Evolutionary conservation across 2,113 vertebrate species (phyloP).

Genomic region (Arizona elegans): DNA sequence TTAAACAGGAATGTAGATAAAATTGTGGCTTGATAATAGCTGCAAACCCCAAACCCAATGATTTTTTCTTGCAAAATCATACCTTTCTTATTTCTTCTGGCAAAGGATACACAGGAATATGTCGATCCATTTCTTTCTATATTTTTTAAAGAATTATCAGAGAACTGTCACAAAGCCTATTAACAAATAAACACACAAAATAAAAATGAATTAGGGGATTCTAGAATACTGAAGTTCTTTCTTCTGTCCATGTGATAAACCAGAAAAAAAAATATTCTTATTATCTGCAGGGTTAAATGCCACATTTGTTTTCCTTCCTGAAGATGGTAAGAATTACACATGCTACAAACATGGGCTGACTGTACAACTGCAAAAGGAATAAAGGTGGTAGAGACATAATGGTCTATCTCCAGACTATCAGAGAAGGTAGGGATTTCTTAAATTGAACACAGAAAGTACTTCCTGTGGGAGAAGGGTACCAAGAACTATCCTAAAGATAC

Average conservation of each 20-base stretch:
- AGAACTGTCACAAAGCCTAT: constrained; percentile 34
- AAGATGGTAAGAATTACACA: background rate
- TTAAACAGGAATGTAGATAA: background rate
- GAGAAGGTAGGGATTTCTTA: background rate
- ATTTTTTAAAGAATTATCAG: background rate
- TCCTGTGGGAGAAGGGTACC: background rate
- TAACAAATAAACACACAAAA: constrained; percentile 29
- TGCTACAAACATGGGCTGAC: background rate
- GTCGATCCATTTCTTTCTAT: constrained; percentile 62
- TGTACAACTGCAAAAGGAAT: background rate
- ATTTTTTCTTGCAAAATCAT: constrained; percentile 3
- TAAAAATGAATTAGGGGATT: background rate
- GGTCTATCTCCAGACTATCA: background rate
- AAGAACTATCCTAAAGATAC: background rate
- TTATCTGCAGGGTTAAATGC: background rate
- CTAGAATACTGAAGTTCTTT: background rate
- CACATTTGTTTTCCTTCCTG: background rate
- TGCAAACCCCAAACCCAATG: background rate
- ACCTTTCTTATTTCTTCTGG: constrained; percentile 74
- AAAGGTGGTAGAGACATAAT: background rate
- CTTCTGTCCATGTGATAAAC: background rate
- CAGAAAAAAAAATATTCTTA: background rate
- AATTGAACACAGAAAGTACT: background rate
- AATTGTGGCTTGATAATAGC: background rate
- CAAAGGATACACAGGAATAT: constrained; percentile 56